Evolutionary conservation across 2,888 invertebrate genomes (phyloP).

Genomic region (Dione vanillae): DNA sequence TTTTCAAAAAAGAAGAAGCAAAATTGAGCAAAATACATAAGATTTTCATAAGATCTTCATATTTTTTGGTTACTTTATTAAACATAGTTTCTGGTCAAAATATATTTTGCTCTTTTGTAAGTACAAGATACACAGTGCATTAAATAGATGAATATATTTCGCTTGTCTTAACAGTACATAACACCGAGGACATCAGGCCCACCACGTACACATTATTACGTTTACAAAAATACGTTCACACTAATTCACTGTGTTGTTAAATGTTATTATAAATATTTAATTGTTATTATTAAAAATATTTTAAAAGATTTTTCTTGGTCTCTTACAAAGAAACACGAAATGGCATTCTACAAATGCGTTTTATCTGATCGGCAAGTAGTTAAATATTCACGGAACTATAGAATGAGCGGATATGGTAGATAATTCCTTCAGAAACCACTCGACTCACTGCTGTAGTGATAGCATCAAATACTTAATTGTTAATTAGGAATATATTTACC

Average conservation of each 20-base stretch:
- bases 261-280: neutral
- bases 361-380: conserved; percentile 38
- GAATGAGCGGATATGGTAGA: conserved; percentile 45
- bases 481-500: conserved; percentile 40
- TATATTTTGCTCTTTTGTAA: too few species aligned
- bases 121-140: neutral
- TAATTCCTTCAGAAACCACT: conserved; percentile 45
- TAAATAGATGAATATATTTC: neutral
- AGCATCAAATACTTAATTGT: conserved; percentile 55
- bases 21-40: too few species aligned
- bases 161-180: neutral
- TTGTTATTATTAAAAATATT: conserved; percentile 5
- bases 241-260: neutral
- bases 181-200: neutral
- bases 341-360: conserved; percentile 25
- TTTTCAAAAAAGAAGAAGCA: too few species aligned
- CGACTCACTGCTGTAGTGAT: conserved; percentile 52
- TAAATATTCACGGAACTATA: conserved; percentile 44
- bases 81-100: too few species aligned
- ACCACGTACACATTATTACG: neutral
- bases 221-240: neutral
- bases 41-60: too few species aligned
- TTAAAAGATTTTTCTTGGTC: neutral
- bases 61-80: too few species aligned
- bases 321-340: conserved; percentile 15